A percentile compares a stretch with the other conserved stretches of the same genome.
phyloP scores from a whole-genome alignment of 2,888 invertebrate genomes.

The Scaptomyza reducta region DNA sequence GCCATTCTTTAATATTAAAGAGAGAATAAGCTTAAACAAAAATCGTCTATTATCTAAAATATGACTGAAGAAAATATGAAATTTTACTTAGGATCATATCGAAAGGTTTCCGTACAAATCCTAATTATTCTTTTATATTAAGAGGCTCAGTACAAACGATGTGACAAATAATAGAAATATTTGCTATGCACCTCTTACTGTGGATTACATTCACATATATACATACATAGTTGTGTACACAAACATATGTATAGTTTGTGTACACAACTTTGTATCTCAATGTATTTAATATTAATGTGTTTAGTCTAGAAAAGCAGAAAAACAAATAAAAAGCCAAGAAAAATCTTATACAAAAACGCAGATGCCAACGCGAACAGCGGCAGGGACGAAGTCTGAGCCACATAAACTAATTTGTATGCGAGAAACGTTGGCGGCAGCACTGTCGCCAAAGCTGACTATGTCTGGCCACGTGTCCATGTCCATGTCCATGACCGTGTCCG shows the following conservation, averaged over 20 bases:
- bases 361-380: conserved; percentile 16
- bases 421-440: conserved; percentile 33
- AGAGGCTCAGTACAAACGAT: conserved; percentile 16
- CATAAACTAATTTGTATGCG: conserved; percentile 80
- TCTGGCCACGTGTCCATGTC: conserved; percentile 45
- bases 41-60: too few relatives aligned
- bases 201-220: conserved; percentile 29
- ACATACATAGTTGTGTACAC: conserved; percentile 47
- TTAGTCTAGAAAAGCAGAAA: conserved; percentile 28
- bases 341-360: conserved; percentile 41
- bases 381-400: conserved; percentile 30
- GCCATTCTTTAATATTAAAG: background rate
- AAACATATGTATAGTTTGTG: conserved; percentile 48
- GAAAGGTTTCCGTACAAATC: conserved; percentile 12
- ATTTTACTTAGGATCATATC: background rate
- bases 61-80: too few relatives aligned
- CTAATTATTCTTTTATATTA: conserved; percentile 39
- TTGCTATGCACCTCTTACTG: conserved; percentile 10
- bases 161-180: conserved; percentile 19
- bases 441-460: conserved; percentile 64
- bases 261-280: conserved; percentile 34
- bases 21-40: too few relatives aligned
- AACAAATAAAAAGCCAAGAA: conserved; percentile 11
- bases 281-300: conserved; percentile 73
- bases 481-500: background rate